Base-by-base conservation (phyloP, 2,113 vertebrate genomes). In the Spea bombifrons region DNA sequence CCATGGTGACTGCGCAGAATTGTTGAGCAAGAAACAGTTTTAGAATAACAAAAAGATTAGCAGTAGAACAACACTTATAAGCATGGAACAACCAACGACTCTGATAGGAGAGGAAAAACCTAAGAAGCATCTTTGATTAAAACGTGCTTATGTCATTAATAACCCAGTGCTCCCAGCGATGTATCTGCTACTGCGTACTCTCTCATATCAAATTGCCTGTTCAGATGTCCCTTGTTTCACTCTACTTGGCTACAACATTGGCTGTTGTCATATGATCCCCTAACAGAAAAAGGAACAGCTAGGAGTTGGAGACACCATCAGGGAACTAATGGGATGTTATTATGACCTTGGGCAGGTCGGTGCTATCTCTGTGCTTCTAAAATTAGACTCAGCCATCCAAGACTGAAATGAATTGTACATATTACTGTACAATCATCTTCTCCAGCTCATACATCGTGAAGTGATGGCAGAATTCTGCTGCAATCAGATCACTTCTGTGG, bases 121-220 rank as follows among this genome's bases (percentile, higher is more conserved):
- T 15, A 53, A 8, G 57, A 52, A 64, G 69, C n/a, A 17, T 8
- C 30, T 13, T 66, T 79, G 52, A 66, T 79, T 46, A 47, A 66
- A 71, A 48, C 16, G 64, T 76, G 75, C 15, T 46, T 43, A 76
- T 8, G 15, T 50, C 46, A 78, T 79, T 44, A 79, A 79, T 79
- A 79, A 73, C 66, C n/a, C 50, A 79, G 30, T 15, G 30, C 61
- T 59, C 13, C 61, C 61, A 30, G 30, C 2, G 30, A 30, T 30
- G 30, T 30, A 30, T 30, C 1, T 30, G 30, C 30, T 30, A 30
- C 30, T 30, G 30, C 30, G 30, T 30, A 2, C 30, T 7, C 30
- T 6, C 61, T 7, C 17, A 17, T 16, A 64, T 49, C 67, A 50
- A 7, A 50, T 70, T 70, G 8, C 46, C 4, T 46, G 44, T 30